phyloP scores from a whole-genome alignment of 1,140 invertebrate species.

The Drosophila persimilis region DNA sequence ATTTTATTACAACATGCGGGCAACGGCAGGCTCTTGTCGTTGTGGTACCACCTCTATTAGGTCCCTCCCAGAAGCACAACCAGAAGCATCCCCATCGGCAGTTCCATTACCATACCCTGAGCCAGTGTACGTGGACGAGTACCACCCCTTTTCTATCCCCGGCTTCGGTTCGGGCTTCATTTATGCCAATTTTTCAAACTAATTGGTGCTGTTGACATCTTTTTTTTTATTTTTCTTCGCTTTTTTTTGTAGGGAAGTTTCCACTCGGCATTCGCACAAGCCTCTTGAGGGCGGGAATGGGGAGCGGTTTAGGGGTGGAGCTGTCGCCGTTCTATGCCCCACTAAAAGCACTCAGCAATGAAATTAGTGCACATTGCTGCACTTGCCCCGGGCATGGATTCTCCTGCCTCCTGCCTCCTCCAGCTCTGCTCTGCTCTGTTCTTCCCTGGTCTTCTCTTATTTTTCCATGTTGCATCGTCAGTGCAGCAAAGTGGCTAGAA shows the following conservation, averaged over 20 bases:
- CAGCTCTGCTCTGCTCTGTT: slow-evolving; percentile 22
- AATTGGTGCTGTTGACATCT: slow-evolving; percentile 80
- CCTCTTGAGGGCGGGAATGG: background rate
- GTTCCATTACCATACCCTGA: background rate
- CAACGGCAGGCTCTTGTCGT: slow-evolving; percentile 56
- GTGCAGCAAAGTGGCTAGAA: too few relatives aligned
- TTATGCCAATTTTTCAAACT: slow-evolving; percentile 81
- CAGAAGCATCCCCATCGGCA: background rate
- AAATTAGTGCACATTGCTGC: slow-evolving; percentile 78
- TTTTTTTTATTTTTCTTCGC: slow-evolving; percentile 28
- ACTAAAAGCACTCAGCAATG: slow-evolving; percentile 79
- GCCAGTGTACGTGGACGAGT: background rate
- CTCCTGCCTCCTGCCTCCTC: slow-evolving; percentile 17
- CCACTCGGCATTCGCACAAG: slow-evolving; percentile 13
- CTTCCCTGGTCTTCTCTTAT: background rate
- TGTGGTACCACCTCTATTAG: slow-evolving; percentile 29
- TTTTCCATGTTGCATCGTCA: too few relatives aligned
- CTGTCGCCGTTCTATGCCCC: slow-evolving; percentile 17
- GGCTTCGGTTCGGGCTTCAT: slow-evolving; percentile 65
- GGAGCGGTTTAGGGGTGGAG: background rate
- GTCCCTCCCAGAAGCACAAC: background rate
- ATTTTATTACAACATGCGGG: slow-evolving; percentile 69
- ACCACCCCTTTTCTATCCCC: slow-evolving; percentile 3
- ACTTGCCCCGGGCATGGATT: slow-evolving; percentile 31
- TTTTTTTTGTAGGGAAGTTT: slow-evolving; percentile 42